Base-by-base conservation (phyloP, 1,140 invertebrate species). In the Trichonephila clavipes region DNA sequence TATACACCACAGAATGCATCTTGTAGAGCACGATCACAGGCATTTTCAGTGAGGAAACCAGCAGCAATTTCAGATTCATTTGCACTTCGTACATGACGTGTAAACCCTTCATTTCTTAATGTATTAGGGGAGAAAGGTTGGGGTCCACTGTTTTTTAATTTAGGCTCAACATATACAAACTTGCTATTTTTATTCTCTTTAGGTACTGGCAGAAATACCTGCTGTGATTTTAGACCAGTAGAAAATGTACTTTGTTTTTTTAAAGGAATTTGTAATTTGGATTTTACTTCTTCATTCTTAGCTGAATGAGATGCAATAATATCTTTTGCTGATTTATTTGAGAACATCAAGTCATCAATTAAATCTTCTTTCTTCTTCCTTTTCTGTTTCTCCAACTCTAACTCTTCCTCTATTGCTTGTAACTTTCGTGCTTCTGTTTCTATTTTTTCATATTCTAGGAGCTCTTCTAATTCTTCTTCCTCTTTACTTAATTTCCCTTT, bases 301-400 rank as follows among this genome's bases (percentile, higher is more conserved):
- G 97, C 97, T 28, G 97, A 97, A 96, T 98, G 99, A 69, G 97
- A 97, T 90, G 97, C 97, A 1, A 99, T 96, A 94, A 99, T 99
- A 94, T 97, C 97, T 92, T 97, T 97, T 0, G 98, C 98, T 96
- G 99, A 97, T 40, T 97, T 97, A 95, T 98, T 98, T 14, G 98
- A 98, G 96, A 98, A 98, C 97, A 99, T 99, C 4, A 99, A 96
- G 95, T 99, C 98, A 96, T 99, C 98, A 94, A 99, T 99, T 0
- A 99, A 96, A 2, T 98, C 98, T 95, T 99, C 98, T 95, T 98
- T 98, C 83, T 98, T 97, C 83, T 97, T 97, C 51, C 98, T 97
- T 95, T 98, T 99, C 82, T 97, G 97, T 95, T 97, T 97, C 95
- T 98, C 98, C 16, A 97, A 97, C 95, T 98, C 97, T 10, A 97